A percentile compares a stretch with the other conserved stretches of the same genome.
Evolutionary conservation across 2,888 invertebrate genomes (phyloP).

Genomic region (Aplocera efformata): DNA sequence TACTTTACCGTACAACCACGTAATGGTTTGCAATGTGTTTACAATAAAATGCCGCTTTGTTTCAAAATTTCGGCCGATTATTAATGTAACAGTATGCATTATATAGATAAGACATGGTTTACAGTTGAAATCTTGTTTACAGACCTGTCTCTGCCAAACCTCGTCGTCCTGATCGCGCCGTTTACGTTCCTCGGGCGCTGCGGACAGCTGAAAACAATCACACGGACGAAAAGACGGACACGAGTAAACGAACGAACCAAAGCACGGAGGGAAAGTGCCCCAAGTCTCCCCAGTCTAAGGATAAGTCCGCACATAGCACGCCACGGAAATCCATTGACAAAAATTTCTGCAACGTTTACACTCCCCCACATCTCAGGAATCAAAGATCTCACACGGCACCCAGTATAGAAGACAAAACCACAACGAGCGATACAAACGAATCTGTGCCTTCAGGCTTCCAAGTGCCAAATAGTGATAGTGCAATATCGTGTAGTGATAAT

Average conservation of each 20-base stretch:
- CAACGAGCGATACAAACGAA: conserved; percentile 54
- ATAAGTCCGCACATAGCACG: conserved; percentile 60
- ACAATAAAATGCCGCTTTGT: no score
- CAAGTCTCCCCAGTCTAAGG: conserved; percentile 60
- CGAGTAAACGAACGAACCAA: conserved; percentile 45
- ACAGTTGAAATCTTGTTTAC: conserved; percentile 32
- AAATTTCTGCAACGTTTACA: conserved; percentile 75
- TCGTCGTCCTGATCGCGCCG: conserved; percentile 87
- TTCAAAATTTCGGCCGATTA: no score
- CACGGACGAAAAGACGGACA: conserved; percentile 41
- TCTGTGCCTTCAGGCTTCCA: conserved; percentile 67
- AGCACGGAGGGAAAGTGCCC: conserved; percentile 54
- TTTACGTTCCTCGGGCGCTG: conserved; percentile 88
- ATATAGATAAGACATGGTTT: no score
- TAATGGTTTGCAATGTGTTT: no score
- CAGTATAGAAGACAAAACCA: conserved; percentile 47
- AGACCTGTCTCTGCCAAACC: conserved; percentile 66
- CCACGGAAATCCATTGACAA: conserved; percentile 66
- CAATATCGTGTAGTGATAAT: conserved; percentile 72
- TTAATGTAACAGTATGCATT: no score
- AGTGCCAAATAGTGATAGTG: conserved; percentile 79
- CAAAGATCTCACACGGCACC: conserved; percentile 60
- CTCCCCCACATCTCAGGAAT: conserved; percentile 71
- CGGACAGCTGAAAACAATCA: conserved; percentile 56
- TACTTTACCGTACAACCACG: no score